A percentile compares a stretch with the other conserved stretches of the same genome.
Evolutionary conservation across 2,797 vertebrate species (phyloP).

Genomic region (Menidia menidia): DNA sequence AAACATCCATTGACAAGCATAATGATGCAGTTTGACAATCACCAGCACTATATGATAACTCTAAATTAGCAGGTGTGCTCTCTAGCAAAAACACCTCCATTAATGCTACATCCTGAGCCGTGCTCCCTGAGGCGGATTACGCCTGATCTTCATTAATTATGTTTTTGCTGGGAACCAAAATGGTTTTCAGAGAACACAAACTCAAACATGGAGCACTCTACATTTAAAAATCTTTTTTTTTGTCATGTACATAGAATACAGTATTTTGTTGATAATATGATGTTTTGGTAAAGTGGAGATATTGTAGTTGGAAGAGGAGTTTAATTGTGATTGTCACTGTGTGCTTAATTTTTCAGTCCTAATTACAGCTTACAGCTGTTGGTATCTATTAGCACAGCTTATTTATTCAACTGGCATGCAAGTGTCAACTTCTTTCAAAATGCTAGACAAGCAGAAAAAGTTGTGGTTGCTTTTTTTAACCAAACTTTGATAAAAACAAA

Average conservation of each 20-base stretch:
- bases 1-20: conserved; percentile 55
- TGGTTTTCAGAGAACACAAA: conserved; percentile 24
- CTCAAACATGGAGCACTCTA: conserved; percentile 1
- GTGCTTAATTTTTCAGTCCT: conserved; percentile 3
- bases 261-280: neutral
- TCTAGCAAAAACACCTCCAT: conserved; percentile 56
- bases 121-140: conserved; percentile 70
- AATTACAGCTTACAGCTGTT: conserved; percentile 28
- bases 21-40: conserved; percentile 66
- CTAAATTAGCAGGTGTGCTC: conserved; percentile 65
- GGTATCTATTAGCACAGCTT: conserved; percentile 16
- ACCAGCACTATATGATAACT: conserved; percentile 45
- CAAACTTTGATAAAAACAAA: neutral
- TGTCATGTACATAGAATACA: neutral
- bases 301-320: neutral
- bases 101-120: conserved; percentile 58
- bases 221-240: conserved; percentile 1
- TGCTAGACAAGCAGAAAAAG: conserved; percentile 15
- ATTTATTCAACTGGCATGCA: conserved; percentile 19
- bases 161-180: conserved; percentile 44
- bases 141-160: conserved; percentile 60
- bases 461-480: neutral
- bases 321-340: neutral
- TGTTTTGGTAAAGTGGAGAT: neutral
- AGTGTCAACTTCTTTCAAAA: conserved; percentile 15